Evolutionary conservation across 64 coral and sea anemone species (phyloP).

Genomic region (Trachythela sp.): DNA sequence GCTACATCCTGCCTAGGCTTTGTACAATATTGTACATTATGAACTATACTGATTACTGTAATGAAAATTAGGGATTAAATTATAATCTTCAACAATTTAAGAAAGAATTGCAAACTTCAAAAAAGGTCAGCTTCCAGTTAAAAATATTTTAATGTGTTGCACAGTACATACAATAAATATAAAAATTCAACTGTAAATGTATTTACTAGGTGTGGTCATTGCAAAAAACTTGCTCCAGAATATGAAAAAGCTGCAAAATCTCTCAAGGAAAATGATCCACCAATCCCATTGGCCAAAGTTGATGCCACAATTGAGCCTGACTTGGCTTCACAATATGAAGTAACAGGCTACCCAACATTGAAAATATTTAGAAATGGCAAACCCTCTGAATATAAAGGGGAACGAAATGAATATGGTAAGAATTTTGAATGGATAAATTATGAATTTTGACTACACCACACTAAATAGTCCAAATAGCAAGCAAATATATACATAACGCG

Average conservation of each 20-base stretch:
- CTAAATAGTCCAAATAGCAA: too few relatives aligned
- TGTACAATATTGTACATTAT: too few relatives aligned
- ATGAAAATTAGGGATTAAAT: too few relatives aligned
- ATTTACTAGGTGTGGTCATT: conserved; percentile 82
- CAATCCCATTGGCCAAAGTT: conserved; percentile 86
- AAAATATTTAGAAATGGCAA: conserved; percentile 94
- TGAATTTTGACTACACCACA: background rate
- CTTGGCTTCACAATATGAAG: conserved; percentile 61
- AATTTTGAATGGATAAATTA: background rate
- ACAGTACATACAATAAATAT: too few relatives aligned
- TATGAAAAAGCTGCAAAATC: conserved; percentile 95
- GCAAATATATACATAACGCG: too few relatives aligned
- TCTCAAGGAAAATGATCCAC: conserved; percentile 84
- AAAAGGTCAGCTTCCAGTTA: too few relatives aligned
- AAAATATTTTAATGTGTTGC: too few relatives aligned
- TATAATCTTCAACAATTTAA: too few relatives aligned
- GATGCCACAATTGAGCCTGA: conserved; percentile 67
- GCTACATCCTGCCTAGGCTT: too few relatives aligned
- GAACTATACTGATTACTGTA: too few relatives aligned
- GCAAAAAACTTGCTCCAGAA: conserved; percentile 86
- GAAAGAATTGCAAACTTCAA: too few relatives aligned
- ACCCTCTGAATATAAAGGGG: conserved; percentile 78
- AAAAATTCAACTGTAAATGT: too few relatives aligned
- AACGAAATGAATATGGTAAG: conserved; percentile 78
- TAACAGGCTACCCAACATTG: conserved; percentile 78